phyloP scores from a whole-genome alignment of 2,888 invertebrate genomes.

The Drosophila histrio region DNA sequence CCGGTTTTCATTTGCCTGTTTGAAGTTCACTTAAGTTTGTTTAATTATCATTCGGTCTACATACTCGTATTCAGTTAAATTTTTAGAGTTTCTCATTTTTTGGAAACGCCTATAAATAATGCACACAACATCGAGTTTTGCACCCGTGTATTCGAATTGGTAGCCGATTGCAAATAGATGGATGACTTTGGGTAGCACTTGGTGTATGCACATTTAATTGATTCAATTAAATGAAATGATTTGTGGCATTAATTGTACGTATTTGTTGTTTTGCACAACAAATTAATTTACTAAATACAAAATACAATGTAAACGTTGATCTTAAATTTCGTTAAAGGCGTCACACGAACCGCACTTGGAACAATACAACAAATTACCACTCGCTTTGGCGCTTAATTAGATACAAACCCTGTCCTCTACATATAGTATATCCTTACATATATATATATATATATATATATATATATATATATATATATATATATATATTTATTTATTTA shows the following conservation, averaged over 20 bases:
- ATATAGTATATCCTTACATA: conserved; percentile 2
- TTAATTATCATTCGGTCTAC: conserved; percentile 50
- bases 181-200: conserved; percentile 63
- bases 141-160: conserved; percentile 20
- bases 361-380: conserved; percentile 68
- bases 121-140: conserved; percentile 22
- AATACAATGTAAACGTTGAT: conserved; percentile 40
- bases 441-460: background rate
- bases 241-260: conserved; percentile 44
- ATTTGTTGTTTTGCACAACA: conserved; percentile 62
- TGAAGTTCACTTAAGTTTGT: conserved; percentile 30
- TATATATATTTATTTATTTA: background rate
- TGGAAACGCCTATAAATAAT: conserved; percentile 29
- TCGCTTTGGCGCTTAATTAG: conserved; percentile 56
- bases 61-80: conserved; percentile 19
- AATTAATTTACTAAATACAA: conserved; percentile 59
- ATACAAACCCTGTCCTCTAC: conserved; percentile 8
- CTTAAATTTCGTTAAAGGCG: conserved; percentile 31
- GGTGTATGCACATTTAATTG: conserved; percentile 61
- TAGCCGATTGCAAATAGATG: conserved; percentile 55
- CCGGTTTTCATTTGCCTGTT: conserved; percentile 29
- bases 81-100: conserved; percentile 13
- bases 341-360: conserved; percentile 36
- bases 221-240: conserved; percentile 54
- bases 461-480: background rate